Evolutionary conservation across 30 jellyfish, hydroid and myxozoan species (phyloP).

Genomic region (Aurelia coerulea): DNA sequence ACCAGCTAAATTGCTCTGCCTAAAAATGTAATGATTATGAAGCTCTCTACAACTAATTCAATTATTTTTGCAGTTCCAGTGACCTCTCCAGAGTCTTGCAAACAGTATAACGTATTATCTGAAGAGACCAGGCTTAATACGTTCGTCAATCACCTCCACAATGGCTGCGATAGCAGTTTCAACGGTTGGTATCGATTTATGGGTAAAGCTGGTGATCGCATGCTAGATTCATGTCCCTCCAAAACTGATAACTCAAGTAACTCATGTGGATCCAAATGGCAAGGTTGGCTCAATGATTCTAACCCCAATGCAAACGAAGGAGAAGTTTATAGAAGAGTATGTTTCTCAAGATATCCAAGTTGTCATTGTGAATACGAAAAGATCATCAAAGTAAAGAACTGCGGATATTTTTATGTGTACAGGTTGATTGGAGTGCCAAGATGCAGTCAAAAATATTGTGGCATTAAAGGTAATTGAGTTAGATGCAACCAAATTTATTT

Average conservation of each 20-base stretch:
- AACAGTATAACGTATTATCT: conserved; percentile 5
- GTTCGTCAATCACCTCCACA: neutral
- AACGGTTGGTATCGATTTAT: conserved; percentile 42
- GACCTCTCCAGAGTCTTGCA: neutral
- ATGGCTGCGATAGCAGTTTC: conserved; percentile 11
- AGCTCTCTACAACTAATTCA: neutral
- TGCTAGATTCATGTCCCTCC: conserved; percentile 38
- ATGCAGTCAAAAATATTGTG: conserved; percentile 88
- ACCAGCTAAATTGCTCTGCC: neutral
- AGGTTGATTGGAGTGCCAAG: conserved; percentile 68
- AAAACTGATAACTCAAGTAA: neutral
- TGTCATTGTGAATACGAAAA: conserved; percentile 68
- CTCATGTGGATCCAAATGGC: conserved; percentile 39
- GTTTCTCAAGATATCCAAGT: conserved; percentile 69
- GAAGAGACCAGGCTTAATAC: conserved; percentile 20
- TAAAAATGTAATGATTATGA: neutral
- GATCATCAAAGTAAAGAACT: conserved; percentile 69
- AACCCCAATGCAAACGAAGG: conserved; percentile 12
- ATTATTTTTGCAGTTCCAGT: neutral
- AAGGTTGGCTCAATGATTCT: conserved; percentile 30
- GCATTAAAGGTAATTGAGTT: conserved; percentile 40
- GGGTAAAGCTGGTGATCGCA: conserved; percentile 28
- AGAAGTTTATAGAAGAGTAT: conserved; percentile 66
- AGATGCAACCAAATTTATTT: too few species aligned
- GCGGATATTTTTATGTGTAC: conserved; percentile 82